phyloP scores from a whole-genome alignment of 2,113 vertebrate genomes.

The Romanogobio albipinnatus region DNA sequence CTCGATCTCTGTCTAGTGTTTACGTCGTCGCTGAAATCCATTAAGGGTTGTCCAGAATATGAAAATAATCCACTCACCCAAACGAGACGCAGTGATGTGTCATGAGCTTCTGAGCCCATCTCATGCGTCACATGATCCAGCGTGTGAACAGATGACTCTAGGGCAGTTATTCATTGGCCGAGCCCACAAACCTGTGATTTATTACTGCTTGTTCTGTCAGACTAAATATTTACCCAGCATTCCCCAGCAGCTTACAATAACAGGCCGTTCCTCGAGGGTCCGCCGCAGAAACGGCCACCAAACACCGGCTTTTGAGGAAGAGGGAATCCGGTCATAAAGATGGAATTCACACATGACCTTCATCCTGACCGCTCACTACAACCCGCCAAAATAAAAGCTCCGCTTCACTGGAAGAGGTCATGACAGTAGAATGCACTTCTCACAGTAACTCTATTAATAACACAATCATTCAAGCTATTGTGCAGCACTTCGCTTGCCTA shows the following conservation, averaged over 20 bases:
- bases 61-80: neutral
- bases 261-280: conserved; percentile 58
- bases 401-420: too few relatives aligned
- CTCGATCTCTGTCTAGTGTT: conserved; percentile 35
- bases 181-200: conserved; percentile 68
- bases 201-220: conserved; percentile 72
- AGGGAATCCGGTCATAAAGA: neutral
- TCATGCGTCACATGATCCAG: neutral
- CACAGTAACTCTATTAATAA: too few relatives aligned
- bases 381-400: too few relatives aligned
- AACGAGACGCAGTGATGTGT: neutral
- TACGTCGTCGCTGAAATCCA: neutral
- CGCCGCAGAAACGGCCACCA: neutral
- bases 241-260: conserved; percentile 74
- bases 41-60: neutral
- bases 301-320: too few relatives aligned
- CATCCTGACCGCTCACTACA: too few relatives aligned
- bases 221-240: conserved; percentile 79
- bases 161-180: conserved; percentile 3
- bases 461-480: too few relatives aligned
- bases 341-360: neutral
- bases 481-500: too few relatives aligned
- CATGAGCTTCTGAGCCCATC: neutral
- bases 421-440: too few relatives aligned
- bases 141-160: conserved; percentile 27